Base-by-base conservation (phyloP, 2,888 invertebrate species). In the Bibio marci region DNA sequence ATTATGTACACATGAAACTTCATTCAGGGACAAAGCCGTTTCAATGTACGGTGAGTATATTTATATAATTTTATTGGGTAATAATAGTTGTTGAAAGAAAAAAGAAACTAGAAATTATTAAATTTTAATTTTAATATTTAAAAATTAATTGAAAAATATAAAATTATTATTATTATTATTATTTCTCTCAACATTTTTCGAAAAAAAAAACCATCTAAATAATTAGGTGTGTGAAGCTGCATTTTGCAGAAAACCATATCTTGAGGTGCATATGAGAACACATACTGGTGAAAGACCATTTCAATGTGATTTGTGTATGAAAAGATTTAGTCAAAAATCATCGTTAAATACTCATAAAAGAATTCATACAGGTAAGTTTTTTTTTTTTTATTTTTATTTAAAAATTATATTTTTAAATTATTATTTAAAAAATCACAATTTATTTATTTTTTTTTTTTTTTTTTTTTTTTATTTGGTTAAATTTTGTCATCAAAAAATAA, bases 1-100 rank as follows among this genome's bases (percentile, higher is more conserved):
- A 80, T 57, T 80, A 82, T 56, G 82, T 81, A 50, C 82, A 82
- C 59, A 78, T 81, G 78, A 81, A 81, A 60, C 67, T 80, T 47
- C 81, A 82, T 62, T 81, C 81, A 18, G 76, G 78, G 49, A 77
- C 76, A 57, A 82, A 82, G 58, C 81, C 81, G 44, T 82, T 78
- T 61, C 76, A 75, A 53, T 82, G 82, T 63, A 75, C 76, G 48
- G 51, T 50, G 48, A 46, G 42, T 34, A 18, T 31, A 30, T 30
- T 30, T 30, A 26, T 6, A 8, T 14, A n/a, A 31, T 12, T 31
- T 7, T 31, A n/a, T n/a, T n/a, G n/a, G n/a, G n/a, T n/a, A n/a
- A n/a, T n/a, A n/a, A n/a, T n/a, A n/a, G n/a, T n/a, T n/a, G n/a
- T n/a, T n/a, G n/a, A n/a, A n/a, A 30, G 8, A 6, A 17, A n/a